Evolutionary conservation across 2,113 vertebrate genomes (phyloP), one percentile per base, ranked within the genome.

Genomic region (Poecile atricapillus): DNA sequence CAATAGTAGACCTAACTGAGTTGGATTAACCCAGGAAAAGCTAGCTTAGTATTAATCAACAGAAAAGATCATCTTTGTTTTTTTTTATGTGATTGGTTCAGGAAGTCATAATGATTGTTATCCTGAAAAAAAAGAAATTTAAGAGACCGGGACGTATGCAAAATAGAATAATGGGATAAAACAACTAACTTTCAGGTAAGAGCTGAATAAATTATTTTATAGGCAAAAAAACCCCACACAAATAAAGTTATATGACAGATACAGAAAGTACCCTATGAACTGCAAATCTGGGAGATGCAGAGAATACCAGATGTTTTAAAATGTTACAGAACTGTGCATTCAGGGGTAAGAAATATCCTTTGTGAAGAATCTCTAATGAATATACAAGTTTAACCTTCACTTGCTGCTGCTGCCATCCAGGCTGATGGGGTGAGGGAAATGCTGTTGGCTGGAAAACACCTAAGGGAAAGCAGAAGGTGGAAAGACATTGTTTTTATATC

Each of bases 191-290:
- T 71, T 59, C 8, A 43, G 20, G 24, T 22, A 68, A 68, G 21
- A 79, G 20, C 7, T 18, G 39, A 76, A 63, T 7, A 75, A 75
- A 75, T 79, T 53, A 22, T 75, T 95, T 88, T 31, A n/a, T 19
- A 37, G n/a, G 18, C 9, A 37, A 67, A 64, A 70, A 31, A 0
- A 0, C 5, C 0, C 8, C 12, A 47, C 5, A 39, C 15, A 71
- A 56, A 73, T 33, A 56, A 81, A 56, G 62, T 37, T 37, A 83
- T 53, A 43, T 21, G 1, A 56, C 50, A 52, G 23, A 33, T 35
- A 24, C 10, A 76, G 30, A 37, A 93, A 68, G 14, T 53, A 59
- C 3, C 7, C 19, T 74, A 19, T 78, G 27, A 8, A 21, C 13
- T 71, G 18, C 25, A 60, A 71, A 83, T 1, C 1, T 4, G 27